Evolutionary conservation across 1,140 invertebrate species (phyloP).

Genomic region (Tigriopus japonicus): DNA sequence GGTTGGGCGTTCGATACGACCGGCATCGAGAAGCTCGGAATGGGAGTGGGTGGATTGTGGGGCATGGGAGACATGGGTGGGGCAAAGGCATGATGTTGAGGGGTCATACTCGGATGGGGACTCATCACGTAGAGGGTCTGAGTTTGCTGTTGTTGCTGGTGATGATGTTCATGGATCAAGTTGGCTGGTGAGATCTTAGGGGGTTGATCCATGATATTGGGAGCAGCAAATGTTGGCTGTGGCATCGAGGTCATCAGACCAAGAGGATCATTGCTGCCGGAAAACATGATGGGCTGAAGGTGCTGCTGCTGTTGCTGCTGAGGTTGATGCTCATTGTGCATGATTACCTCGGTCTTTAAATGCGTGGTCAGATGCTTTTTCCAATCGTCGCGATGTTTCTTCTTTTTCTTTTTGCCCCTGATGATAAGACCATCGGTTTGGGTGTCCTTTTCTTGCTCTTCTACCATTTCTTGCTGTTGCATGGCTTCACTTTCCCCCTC

Average conservation of each 20-base stretch:
- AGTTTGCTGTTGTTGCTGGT: not conserved
- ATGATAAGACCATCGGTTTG: not conserved
- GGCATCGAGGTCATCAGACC: too few relatives aligned
- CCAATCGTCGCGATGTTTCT: not conserved
- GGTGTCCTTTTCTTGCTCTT: not conserved
- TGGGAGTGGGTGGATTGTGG: not conserved
- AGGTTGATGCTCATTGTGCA: not conserved
- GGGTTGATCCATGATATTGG: slow-evolving; percentile 1
- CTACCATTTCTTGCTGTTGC: not conserved
- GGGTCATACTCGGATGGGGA: slow-evolving; percentile 1
- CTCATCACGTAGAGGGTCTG: slow-evolving; percentile 4
- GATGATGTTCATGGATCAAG: not conserved
- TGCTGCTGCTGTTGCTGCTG: slow-evolving; percentile 2
- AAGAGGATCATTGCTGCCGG: too few relatives aligned
- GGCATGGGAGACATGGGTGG: not conserved
- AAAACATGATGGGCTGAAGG: not conserved
- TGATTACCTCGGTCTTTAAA: not conserved
- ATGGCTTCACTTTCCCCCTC: not conserved
- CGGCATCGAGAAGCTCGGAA: not conserved
- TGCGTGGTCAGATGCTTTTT: not conserved
- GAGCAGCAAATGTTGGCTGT: too few relatives aligned
- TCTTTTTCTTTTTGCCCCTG: not conserved
- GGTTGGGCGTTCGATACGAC: too few relatives aligned
- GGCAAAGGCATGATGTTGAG: not conserved
- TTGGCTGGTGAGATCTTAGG: slow-evolving; percentile 6